Base-by-base conservation (phyloP, 2,888 invertebrate genomes). In the Galeopsomyia nigrocyanea region DNA sequence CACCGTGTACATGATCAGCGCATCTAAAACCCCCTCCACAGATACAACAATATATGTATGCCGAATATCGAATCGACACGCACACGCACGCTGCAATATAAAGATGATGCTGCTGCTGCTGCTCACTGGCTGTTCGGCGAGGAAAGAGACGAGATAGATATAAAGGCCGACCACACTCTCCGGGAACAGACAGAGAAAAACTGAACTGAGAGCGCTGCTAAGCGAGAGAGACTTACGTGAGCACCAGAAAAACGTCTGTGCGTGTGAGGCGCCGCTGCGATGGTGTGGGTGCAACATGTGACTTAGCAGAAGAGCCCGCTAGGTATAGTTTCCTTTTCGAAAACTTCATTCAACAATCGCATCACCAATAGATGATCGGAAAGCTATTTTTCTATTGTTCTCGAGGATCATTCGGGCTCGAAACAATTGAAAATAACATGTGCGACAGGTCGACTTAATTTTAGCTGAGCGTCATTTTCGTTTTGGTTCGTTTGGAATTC, bases 1-100 rank as follows among this genome's bases (percentile, higher is more conserved):
- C 83, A 95, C 92, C 84, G 95, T 94, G 89, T 95, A 95, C 95
- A 95, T 95, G 85, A 31, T 69, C 55, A 10, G 31, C 21, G n/a
- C 3, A 49, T 26, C 6, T 6, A 9, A 26, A 56, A 39, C 2
- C 56, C 56, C 56, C 56, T 26, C 56, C 47, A 13, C 22, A 17
- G 65, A 39, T 39, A 39, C 13, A 39, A 39, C 13, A n/a, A n/a
- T n/a, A n/a, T n/a, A n/a, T 57, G 1, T 5, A 26, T 26, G 26
- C 26, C 5, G 2, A 26, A 26, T 19, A 13, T 57, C 9, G 57
- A 7, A 22, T 21, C 5, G 3, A 22, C 3, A 22, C 13, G 17
- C 21, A 16, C 13, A 10, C 1, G 1, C 22, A 26, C 16, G 13
- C 39, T 39, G 39, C 39, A 39, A 39, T 39, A 39, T 5, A 5